phyloP scores from a whole-genome alignment of 2,888 invertebrate genomes.

The Oscheius sp. region DNA sequence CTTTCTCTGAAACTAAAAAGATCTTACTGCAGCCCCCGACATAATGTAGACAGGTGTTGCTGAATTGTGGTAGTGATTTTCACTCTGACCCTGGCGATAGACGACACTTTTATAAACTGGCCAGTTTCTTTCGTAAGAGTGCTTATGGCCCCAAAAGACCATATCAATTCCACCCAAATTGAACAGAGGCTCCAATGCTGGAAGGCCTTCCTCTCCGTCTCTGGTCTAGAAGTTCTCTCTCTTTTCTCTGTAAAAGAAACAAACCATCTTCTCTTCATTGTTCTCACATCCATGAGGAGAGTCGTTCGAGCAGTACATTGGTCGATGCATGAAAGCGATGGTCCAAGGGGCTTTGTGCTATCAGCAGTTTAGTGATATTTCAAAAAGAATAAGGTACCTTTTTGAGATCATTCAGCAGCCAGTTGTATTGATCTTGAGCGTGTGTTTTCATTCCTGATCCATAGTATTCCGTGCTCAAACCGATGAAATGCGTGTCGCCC shows the following conservation, averaged over 20 bases:
- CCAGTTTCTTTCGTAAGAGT: constrained; percentile 94
- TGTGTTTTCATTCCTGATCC: constrained; percentile 88
- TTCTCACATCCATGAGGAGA: constrained; percentile 37
- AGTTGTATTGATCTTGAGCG: constrained; percentile 74
- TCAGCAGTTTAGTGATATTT: not conserved
- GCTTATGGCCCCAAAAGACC: constrained; percentile 95
- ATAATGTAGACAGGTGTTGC: constrained; percentile 51
- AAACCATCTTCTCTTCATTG: constrained; percentile 31
- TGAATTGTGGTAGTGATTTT: constrained; percentile 46
- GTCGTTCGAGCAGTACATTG: constrained; percentile 88
- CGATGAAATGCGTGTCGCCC: constrained; percentile 89
- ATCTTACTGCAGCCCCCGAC: constrained; percentile 42
- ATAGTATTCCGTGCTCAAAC: constrained; percentile 91
- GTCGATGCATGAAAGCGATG: constrained; percentile 86
- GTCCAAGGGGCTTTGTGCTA: constrained; percentile 82
- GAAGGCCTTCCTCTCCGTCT: constrained; percentile 60
- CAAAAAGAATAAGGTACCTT: not conserved
- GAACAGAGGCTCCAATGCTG: constrained; percentile 84
- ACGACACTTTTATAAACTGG: constrained; percentile 85
- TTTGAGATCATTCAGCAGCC: constrained; percentile 66
- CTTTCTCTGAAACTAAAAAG: too few species aligned
- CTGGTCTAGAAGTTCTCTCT: constrained; percentile 34
- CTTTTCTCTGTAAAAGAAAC: not conserved
- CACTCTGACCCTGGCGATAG: constrained; percentile 20
- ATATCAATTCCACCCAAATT: constrained; percentile 89